Conservation (phyloP, 2,888 invertebrate species). For the Chesias legatella region DNA sequence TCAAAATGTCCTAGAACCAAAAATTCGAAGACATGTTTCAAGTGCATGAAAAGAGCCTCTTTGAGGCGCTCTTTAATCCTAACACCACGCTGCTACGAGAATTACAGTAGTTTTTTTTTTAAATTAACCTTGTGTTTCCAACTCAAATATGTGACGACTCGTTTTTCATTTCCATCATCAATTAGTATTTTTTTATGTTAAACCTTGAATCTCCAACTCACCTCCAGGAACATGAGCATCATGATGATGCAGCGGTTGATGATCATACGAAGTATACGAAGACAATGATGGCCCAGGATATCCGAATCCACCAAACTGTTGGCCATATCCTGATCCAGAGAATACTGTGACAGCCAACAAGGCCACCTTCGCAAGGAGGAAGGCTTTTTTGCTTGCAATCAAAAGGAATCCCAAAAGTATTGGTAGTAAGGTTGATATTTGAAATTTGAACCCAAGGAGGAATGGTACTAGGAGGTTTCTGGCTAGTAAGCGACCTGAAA, state of each 20-base stretch:
- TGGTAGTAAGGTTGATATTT: constrained; percentile 86
- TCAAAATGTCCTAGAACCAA: too few species aligned
- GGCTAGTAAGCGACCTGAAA: constrained; percentile 86
- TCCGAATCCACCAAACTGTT: constrained; percentile 46
- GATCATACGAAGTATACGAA: constrained; percentile 57
- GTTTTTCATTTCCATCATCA: too few species aligned
- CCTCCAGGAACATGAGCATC: constrained; percentile 58
- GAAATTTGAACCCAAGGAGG: constrained; percentile 89
- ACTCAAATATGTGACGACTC: too few species aligned
- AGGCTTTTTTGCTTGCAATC: constrained; percentile 88
- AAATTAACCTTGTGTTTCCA: too few species aligned
- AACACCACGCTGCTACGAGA: too few species aligned
- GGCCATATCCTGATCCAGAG: constrained; percentile 75
- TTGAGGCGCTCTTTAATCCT: too few species aligned
- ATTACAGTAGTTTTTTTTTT: too few species aligned
- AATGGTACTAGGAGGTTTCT: constrained; percentile 88
- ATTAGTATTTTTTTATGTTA: too few species aligned
- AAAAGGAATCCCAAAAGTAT: constrained; percentile 85
- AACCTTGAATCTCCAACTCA: too few species aligned
- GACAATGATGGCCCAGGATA: constrained; percentile 42
- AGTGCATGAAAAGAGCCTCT: too few species aligned
- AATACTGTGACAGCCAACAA: constrained; percentile 85
- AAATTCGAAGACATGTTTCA: too few species aligned
- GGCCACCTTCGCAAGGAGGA: constrained; percentile 87
- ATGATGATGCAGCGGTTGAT: constrained; percentile 48